Percentiles rank a stretch among this genome's conserved stretches.
Conservation (phyloP, 2,797 vertebrate species). For the Kryptolebias ocellatus region DNA sequence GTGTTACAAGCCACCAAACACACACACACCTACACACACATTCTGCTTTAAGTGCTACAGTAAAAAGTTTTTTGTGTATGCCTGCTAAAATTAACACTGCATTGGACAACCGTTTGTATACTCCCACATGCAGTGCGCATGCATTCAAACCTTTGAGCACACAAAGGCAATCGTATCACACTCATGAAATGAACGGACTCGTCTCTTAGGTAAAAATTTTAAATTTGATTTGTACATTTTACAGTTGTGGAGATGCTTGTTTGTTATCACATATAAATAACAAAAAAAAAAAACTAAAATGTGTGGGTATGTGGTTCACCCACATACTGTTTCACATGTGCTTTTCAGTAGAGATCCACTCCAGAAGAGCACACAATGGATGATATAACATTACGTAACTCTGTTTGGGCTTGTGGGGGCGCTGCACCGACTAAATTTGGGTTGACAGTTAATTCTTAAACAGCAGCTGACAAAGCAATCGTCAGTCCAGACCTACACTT, state of each 20-base stretch:
- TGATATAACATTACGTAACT: conserved; percentile 39
- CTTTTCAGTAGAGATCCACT: conserved; percentile 15
- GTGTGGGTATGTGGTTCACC: conserved; percentile 27
- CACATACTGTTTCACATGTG: conserved; percentile 23
- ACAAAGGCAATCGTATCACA: neutral
- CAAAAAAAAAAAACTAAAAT: neutral
- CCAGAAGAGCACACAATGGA: conserved; percentile 31
- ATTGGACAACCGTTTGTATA: conserved; percentile 18
- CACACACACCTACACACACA: conserved; percentile 18
- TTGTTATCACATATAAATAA: conserved; percentile 22
- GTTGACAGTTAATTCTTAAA: conserved; percentile 19
- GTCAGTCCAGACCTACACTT: neutral
- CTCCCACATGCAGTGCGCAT: conserved; percentile 24
- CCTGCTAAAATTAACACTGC: conserved; percentile 49
- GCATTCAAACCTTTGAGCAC: conserved; percentile 1
- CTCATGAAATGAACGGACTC: neutral
- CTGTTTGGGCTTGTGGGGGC: conserved; percentile 23
- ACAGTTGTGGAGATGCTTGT: neutral
- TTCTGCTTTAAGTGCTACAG: conserved; percentile 41
- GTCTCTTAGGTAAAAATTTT: conserved; percentile 8
- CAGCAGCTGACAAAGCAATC: neutral
- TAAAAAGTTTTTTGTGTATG: conserved; percentile 43
- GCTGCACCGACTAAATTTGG: conserved; percentile 12
- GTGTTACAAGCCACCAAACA: conserved; percentile 57
- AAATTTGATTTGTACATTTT: conserved; percentile 5